Percentiles rank a stretch among this genome's conserved stretches.
Conservation (phyloP, 2,113 vertebrate species). For the Chloroceryle aenea region DNA sequence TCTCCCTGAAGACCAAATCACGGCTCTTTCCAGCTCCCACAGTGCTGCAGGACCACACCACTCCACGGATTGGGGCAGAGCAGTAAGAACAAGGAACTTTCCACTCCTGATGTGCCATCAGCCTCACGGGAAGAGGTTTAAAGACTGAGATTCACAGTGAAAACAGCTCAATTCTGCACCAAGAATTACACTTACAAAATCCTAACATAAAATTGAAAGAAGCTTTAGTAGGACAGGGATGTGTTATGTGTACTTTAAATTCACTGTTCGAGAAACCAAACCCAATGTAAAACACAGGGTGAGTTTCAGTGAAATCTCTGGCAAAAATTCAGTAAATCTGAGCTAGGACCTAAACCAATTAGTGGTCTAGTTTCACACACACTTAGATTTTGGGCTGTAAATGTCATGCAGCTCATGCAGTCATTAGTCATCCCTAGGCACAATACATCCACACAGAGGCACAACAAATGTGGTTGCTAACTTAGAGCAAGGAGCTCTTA, state of each 20-base stretch:
- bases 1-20: neutral
- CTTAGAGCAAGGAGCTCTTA: neutral
- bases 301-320: neutral
- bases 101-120: neutral
- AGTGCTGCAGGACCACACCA: neutral
- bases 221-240: neutral
- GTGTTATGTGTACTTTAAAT: neutral
- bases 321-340: neutral
- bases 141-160: neutral
- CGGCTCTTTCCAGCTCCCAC: neutral
- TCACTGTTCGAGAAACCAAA: neutral
- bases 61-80: rapidly evolving
- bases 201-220: neutral
- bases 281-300: neutral
- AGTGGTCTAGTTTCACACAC: neutral
- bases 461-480: neutral
- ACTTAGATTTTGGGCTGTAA: constrained; percentile 11
- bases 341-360: neutral
- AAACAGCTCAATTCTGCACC: neutral
- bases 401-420: constrained; percentile 11
- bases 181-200: neutral
- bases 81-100: neutral
- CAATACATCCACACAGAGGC: neutral
- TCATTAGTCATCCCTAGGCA: constrained; percentile 19
- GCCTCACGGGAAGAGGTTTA: neutral